These are phyloP conservation scores for Amiota minor DNA, from an alignment of 2,888 invertebrate genomes.

Conservation along the genomic window DNA sequence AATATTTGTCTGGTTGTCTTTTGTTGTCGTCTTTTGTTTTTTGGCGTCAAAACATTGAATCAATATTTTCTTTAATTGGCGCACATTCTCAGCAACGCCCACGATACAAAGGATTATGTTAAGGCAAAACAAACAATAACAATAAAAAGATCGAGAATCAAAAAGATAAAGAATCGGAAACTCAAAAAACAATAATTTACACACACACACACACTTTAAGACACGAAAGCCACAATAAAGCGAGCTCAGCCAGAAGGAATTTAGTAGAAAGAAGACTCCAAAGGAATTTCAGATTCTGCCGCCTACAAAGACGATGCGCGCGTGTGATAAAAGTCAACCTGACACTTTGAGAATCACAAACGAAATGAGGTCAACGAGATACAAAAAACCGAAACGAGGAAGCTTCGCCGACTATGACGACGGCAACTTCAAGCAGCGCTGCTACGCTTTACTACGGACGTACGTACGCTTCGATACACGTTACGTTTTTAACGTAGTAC, in stretches of 20 bases:
- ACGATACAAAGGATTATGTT: neutral
- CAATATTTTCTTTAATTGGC: neutral
- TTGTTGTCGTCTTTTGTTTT: conserved; percentile 31
- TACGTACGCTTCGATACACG: conserved; percentile 15
- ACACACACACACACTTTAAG: neutral
- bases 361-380: conserved; percentile 69
- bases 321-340: conserved; percentile 47
- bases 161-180: neutral
- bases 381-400: conserved; percentile 26
- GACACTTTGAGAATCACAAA: conserved; percentile 69
- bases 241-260: neutral
- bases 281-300: conserved; percentile 25
- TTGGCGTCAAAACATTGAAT: no score
- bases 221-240: neutral
- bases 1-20: neutral
- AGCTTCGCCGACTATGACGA: conserved; percentile 39
- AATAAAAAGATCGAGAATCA: no score
- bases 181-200: neutral
- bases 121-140: no score
- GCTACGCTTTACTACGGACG: conserved; percentile 36
- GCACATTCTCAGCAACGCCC: neutral
- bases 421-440: conserved; percentile 28
- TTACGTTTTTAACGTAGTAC: conserved; percentile 40
- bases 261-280: no score
- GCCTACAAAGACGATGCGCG: conserved; percentile 49